phyloP scores from a whole-genome alignment of 2,888 invertebrate genomes.

The Campoplex nolae region DNA sequence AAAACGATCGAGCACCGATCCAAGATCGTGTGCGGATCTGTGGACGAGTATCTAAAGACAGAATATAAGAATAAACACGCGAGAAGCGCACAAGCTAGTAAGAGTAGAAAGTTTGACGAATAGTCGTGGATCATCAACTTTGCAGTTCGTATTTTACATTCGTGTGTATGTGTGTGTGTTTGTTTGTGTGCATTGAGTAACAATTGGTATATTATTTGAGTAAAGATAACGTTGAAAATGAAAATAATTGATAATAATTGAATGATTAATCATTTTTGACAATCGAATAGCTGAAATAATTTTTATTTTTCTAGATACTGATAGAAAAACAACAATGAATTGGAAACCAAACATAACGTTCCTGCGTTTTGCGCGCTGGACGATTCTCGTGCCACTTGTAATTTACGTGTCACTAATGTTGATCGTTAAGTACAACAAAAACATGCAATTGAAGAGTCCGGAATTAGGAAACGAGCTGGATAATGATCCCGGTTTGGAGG shows the following conservation, averaged over 20 bases:
- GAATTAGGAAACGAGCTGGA: constrained; percentile 62
- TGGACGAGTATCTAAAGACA: neutral
- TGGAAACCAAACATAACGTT: constrained; percentile 66
- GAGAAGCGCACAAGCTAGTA: neutral
- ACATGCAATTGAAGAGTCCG: constrained; percentile 77
- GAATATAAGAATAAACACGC: constrained; percentile 7
- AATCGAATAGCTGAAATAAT: neutral
- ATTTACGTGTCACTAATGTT: constrained; percentile 78
- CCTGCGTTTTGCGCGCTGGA: constrained; percentile 78
- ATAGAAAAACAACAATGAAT: constrained; percentile 63
- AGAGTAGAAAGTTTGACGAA: constrained; percentile 37
- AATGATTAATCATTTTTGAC: too few relatives aligned
- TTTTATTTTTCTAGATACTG: neutral
- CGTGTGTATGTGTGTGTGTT: neutral
- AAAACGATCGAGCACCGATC: constrained; percentile 26
- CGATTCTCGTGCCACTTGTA: constrained; percentile 78
- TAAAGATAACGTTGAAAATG: neutral
- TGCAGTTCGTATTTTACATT: neutral
- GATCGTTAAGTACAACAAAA: constrained; percentile 77
- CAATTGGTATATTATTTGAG: too few relatives aligned
- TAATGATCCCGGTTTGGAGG: constrained; percentile 72
- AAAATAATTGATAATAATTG: neutral
- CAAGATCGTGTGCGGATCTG: neutral
- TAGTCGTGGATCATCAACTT: neutral
- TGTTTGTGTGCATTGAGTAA: too few relatives aligned